These are phyloP conservation scores for Drosophila paramelanica DNA, from an alignment of 2,888 invertebrate genomes.

Conservation along the genomic window DNA sequence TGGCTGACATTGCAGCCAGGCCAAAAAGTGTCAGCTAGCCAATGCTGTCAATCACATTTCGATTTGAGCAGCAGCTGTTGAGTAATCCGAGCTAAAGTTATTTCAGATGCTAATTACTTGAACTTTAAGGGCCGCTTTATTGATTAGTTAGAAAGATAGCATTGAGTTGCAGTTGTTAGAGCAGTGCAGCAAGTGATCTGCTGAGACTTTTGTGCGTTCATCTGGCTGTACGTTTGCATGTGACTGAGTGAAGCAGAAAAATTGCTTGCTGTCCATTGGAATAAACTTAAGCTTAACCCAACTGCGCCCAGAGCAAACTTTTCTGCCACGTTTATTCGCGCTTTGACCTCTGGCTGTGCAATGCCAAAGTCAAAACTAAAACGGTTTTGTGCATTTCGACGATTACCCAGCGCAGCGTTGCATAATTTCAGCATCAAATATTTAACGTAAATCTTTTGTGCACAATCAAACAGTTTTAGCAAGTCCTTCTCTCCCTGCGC, in stretches of 20 bases:
- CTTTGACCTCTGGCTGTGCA: conserved; percentile 31
- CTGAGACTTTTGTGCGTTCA: neutral
- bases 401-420: conserved; percentile 77
- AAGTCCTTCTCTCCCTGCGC: conserved; percentile 22
- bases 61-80: conserved; percentile 7
- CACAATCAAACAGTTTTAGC: conserved; percentile 70
- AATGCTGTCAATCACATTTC: conserved; percentile 18
- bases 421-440: conserved; percentile 79
- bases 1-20: conserved; percentile 13
- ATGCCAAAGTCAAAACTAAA: conserved; percentile 47
- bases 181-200: neutral
- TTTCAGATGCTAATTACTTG: neutral
- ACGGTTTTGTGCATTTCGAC: conserved; percentile 67
- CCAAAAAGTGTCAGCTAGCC: conserved; percentile 13
- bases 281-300: conserved; percentile 8
- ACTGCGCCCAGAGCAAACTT: conserved; percentile 11
- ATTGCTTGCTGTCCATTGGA: neutral
- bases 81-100: conserved; percentile 4
- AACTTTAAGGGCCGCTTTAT: conserved; percentile 5
- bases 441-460: conserved; percentile 78
- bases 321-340: conserved; percentile 1
- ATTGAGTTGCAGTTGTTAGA: neutral
- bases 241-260: neutral
- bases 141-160: neutral
- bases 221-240: neutral